These are phyloP conservation scores for Mya arenaria DNA, from an alignment of 1,140 invertebrate species.

Conservation along the genomic window DNA sequence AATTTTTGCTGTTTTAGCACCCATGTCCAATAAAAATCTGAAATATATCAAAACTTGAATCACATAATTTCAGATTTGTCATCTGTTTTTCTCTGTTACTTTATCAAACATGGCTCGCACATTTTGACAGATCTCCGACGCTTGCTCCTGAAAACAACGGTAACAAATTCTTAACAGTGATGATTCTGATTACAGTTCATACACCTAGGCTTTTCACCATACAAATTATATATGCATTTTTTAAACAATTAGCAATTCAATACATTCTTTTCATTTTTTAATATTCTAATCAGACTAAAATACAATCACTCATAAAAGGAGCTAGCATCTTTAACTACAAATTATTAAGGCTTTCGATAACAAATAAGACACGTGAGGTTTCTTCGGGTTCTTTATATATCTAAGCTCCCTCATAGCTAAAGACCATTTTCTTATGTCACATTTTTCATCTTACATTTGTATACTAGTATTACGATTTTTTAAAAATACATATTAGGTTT, in stretches of 20 bases:
- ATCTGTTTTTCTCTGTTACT: conserved; percentile 62
- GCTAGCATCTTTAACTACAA: neutral
- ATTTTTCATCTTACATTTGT: too few species aligned
- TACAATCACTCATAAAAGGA: neutral
- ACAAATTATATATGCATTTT: neutral
- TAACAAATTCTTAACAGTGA: conserved; percentile 23
- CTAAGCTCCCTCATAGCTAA: too few species aligned
- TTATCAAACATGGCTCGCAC: conserved; percentile 75
- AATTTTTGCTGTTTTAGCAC: too few species aligned
- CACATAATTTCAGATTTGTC: too few species aligned
- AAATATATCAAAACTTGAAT: too few species aligned
- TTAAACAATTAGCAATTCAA: neutral
- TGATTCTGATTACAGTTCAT: neutral
- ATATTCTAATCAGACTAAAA: neutral
- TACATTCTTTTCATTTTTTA: neutral
- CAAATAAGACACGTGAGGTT: too few species aligned
- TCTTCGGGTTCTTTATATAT: too few species aligned
- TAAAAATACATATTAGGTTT: too few species aligned
- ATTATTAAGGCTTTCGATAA: neutral
- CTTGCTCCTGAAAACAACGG: conserved; percentile 69
- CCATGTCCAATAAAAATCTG: too few species aligned
- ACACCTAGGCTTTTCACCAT: neutral
- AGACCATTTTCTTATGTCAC: too few species aligned
- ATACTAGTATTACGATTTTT: too few species aligned
- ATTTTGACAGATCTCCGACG: conserved; percentile 73